phyloP scores from a whole-genome alignment of 2,888 invertebrate genomes.

The Malachius bipustulatus region DNA sequence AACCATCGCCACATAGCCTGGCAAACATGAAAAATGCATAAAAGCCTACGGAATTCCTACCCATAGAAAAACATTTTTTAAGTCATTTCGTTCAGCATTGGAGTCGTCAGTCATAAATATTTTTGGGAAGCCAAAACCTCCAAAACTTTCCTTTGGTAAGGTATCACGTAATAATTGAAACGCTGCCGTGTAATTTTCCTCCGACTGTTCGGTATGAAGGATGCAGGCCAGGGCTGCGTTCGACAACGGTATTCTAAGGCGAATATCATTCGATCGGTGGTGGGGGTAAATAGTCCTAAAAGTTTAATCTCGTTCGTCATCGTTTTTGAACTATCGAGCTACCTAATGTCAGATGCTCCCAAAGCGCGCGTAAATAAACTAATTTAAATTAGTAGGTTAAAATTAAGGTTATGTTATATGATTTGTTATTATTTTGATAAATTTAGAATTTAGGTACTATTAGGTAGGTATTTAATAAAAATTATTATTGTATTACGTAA shows the following conservation, averaged over 20 bases:
- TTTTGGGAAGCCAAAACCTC: neutral
- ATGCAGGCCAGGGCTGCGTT: slow-evolving; percentile 4
- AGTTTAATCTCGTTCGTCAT: too few species aligned
- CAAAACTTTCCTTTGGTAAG: slow-evolving; percentile 1
- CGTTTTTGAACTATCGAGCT: too few species aligned
- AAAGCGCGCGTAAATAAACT: too few species aligned
- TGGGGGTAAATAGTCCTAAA: slow-evolving; percentile 7
- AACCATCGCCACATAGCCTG: slow-evolving; percentile 11
- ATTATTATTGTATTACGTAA: too few species aligned
- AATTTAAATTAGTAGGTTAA: too few species aligned
- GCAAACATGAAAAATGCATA: slow-evolving; percentile 10
- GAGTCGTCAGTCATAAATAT: neutral
- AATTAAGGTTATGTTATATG: too few species aligned
- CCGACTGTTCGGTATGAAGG: slow-evolving; percentile 5
- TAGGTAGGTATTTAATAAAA: too few species aligned
- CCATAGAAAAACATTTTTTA: slow-evolving; percentile 14
- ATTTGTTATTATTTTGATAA: too few species aligned
- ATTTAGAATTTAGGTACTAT: too few species aligned
- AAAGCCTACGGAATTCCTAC: slow-evolving; percentile 6
- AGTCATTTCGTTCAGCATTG: slow-evolving; percentile 1
- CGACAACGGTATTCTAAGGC: too few species aligned
- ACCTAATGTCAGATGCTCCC: too few species aligned
- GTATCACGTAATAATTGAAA: neutral
- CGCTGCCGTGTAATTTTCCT: neutral
- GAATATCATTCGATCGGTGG: slow-evolving; percentile 6